Percentiles rank a stretch among this genome's conserved stretches.
Conservation (phyloP, 2,797 vertebrate species). For the Coreius guichenoti region DNA sequence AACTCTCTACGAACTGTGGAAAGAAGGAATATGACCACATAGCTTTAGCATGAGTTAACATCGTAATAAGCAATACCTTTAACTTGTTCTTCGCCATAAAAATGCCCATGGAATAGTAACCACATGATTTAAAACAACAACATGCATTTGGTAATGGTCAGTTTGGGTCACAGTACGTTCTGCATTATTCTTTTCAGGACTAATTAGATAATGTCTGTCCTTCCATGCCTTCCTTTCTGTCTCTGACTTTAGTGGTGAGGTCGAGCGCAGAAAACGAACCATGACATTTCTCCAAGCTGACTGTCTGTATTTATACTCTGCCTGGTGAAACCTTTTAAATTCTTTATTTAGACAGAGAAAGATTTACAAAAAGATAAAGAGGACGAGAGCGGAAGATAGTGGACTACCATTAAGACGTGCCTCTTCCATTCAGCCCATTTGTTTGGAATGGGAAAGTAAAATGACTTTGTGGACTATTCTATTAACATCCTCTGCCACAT, state of each 20-base stretch:
- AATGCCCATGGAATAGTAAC: neutral
- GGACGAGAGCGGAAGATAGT: neutral
- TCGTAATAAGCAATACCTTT: neutral
- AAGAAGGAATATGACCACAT: constrained; percentile 1
- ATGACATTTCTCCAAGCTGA: constrained; percentile 40
- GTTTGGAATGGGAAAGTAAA: constrained; percentile 3
- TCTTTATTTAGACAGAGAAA: neutral
- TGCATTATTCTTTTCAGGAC: constrained; percentile 14
- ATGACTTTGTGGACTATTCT: neutral
- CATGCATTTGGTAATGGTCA: constrained; percentile 16
- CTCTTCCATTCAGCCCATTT: constrained; percentile 1
- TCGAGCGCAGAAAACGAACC: constrained; percentile 1
- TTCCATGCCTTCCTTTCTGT: neutral
- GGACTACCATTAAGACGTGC: neutral
- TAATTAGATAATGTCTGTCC: constrained; percentile 33
- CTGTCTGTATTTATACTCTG: constrained; percentile 11
- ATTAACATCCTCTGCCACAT: neutral
- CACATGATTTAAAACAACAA: neutral
- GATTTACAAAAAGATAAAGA: neutral
- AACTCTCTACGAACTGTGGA: constrained; percentile 22
- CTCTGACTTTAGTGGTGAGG: neutral
- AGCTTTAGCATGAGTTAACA: neutral
- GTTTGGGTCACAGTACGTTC: constrained; percentile 18
- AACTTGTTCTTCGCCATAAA: neutral
- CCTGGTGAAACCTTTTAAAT: constrained; percentile 29